Evolutionary conservation across 1,140 invertebrate genomes (phyloP), one percentile per base, ranked within the genome.

Genomic region (Drosophila pachea): DNA sequence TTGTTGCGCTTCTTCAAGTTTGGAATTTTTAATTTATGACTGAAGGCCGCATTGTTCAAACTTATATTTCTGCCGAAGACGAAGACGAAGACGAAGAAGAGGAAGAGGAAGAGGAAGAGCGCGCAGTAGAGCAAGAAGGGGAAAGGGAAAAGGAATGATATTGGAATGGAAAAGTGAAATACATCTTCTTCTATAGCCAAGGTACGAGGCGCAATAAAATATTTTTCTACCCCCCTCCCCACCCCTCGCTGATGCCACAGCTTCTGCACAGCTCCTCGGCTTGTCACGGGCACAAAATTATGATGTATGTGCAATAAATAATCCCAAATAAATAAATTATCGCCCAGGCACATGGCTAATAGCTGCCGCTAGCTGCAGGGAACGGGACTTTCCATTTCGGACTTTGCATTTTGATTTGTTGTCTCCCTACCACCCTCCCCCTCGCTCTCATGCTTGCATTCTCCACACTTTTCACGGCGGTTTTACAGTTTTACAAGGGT

Each of bases 251-350:
- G n/a, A n/a, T n/a, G n/a, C n/a, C n/a, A n/a, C n/a, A n/a, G n/a
- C n/a, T n/a, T n/a, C 35, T 48, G 53, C 43, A 6, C 35, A 49
- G 16, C 14, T 14, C 22, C 16, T 42, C 52, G 56, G 74, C 63
- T 22, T 55, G 68, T 68, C 79, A 78, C 65, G 64, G 81, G 60
- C 81, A 73, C 59, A 66, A 86, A 87, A 87, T 79, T 83, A 87
- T 87, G 83, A 87, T 87, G 78, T 87, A 87, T 83, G 83, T 69
- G 78, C 83, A 74, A 87, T 87, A 87, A 87, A 87, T 87, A 87
- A 87, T 87, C 77, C 74, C 73, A 83, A 87, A 87, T 87, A 87
- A 87, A 87, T 87, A 87, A 87, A 87, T 87, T 87, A 87, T 87
- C 78, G 70, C 75, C 68, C 47, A 62, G 55, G 42, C 54, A 55